phyloP scores from a whole-genome alignment of 1,140 invertebrate genomes.

The Panulirus ornatus region DNA sequence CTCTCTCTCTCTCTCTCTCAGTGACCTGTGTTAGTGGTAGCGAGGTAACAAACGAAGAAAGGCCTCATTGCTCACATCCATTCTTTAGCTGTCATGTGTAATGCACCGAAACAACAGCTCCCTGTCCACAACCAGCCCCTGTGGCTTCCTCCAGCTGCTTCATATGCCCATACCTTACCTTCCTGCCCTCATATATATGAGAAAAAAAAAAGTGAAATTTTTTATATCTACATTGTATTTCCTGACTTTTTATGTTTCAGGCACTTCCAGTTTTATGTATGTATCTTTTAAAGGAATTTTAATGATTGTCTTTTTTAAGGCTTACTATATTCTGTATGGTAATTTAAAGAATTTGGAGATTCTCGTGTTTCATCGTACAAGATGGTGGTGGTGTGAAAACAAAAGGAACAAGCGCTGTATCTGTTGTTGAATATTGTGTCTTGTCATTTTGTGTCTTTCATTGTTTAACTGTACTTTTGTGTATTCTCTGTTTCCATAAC shows the following conservation, averaged over 20 bases:
- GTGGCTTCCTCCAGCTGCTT: too few relatives aligned
- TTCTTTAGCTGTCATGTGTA: too few relatives aligned
- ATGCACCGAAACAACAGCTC: too few relatives aligned
- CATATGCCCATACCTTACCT: too few relatives aligned
- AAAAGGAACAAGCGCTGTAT: neutral
- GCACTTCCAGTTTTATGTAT: conserved; percentile 1
- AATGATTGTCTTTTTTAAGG: neutral
- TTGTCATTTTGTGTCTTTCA: neutral
- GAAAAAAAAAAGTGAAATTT: neutral
- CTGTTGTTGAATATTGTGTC: neutral
- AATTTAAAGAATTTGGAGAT: neutral
- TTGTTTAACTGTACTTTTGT: neutral
- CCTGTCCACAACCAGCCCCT: too few relatives aligned
- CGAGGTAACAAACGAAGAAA: too few relatives aligned
- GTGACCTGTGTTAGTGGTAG: too few relatives aligned
- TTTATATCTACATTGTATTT: neutral
- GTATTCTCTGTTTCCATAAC: neutral
- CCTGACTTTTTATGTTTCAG: conserved; percentile 1
- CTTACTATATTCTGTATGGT: neutral
- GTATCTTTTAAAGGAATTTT: neutral
- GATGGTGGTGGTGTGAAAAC: neutral
- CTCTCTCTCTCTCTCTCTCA: too few relatives aligned
- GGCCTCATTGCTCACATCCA: too few relatives aligned
- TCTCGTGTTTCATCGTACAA: neutral
- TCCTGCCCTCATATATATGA: too few relatives aligned